These are phyloP conservation scores for Callorhinus ursinus DNA, from an alignment of 2,113 vertebrate species.

Conservation along the genomic window DNA sequence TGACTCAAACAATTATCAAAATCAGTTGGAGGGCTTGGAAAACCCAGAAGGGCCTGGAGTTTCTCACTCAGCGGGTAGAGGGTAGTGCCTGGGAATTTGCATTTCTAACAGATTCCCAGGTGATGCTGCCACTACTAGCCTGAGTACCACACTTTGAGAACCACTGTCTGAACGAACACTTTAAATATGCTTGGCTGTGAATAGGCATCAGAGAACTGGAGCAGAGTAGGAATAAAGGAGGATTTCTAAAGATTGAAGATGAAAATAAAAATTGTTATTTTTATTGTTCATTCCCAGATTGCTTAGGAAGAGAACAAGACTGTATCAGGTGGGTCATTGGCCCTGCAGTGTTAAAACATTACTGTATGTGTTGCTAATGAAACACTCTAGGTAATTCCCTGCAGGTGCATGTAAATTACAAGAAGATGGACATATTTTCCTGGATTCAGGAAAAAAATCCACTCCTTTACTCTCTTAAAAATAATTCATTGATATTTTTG, in stretches of 20 bases:
- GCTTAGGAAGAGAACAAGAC: background rate
- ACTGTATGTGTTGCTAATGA: background rate
- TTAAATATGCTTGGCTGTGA: background rate
- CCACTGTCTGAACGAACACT: background rate
- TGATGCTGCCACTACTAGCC: background rate
- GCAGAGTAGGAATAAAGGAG: background rate
- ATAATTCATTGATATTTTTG: background rate
- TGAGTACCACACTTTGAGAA: background rate
- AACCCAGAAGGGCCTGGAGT: background rate
- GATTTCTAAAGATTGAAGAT: background rate
- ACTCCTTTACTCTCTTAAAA: background rate
- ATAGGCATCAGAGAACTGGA: background rate
- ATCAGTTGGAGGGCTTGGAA: background rate
- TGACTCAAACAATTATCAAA: background rate
- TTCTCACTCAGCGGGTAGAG: background rate
- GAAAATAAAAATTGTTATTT: background rate
- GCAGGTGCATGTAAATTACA: background rate
- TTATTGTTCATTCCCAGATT: background rate
- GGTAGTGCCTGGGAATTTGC: background rate
- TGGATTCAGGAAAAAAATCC: background rate
- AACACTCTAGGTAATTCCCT: background rate
- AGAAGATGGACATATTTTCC: constrained; percentile 4
- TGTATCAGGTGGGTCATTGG: background rate
- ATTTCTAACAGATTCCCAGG: background rate
- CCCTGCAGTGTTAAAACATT: background rate